Percentiles rank a stretch among this genome's conserved stretches.
Evolutionary conservation across 1,140 invertebrate genomes (phyloP).

Genomic region (Drosophila kanapiae): DNA sequence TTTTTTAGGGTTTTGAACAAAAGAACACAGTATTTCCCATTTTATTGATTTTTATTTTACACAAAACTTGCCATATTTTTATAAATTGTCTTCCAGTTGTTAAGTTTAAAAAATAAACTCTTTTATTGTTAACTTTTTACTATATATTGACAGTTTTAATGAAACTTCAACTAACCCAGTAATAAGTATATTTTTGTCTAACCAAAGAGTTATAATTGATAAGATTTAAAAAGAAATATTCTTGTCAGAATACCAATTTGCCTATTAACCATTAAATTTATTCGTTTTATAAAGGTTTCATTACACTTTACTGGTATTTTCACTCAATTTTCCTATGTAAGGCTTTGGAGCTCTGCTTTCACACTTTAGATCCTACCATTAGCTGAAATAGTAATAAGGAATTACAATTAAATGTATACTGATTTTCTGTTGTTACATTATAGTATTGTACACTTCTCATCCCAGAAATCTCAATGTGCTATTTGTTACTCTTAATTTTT

Average conservation of each 20-base stretch:
- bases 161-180: neutral
- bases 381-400: neutral
- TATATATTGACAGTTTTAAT: neutral
- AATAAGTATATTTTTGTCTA: neutral
- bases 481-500: neutral
- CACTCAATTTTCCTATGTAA: neutral
- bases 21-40: neutral
- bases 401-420: neutral
- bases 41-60: neutral
- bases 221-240: neutral
- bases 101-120: neutral
- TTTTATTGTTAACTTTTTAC: no score
- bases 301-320: neutral
- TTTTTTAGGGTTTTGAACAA: neutral
- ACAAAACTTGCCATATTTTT: neutral
- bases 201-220: neutral
- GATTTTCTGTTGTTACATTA: neutral
- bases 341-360: no score
- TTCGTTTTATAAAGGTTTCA: neutral
- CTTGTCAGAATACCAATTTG: neutral
- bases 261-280: neutral
- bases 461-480: neutral
- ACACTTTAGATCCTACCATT: no score
- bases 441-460: neutral
- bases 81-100: neutral